These are phyloP conservation scores for Anastatus disparis DNA, from an alignment of 1,140 invertebrate genomes.

Conservation along the genomic window DNA sequence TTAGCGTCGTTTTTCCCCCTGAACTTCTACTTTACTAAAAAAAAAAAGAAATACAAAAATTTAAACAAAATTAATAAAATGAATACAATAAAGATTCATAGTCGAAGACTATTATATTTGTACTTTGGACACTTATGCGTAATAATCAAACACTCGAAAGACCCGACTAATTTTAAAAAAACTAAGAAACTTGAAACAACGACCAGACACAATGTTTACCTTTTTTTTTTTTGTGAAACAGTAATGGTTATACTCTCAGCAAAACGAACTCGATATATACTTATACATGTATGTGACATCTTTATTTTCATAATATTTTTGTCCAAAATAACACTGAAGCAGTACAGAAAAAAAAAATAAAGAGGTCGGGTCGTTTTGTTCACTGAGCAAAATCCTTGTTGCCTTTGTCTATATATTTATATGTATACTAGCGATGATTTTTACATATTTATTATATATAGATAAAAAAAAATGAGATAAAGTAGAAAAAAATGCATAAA, in stretches of 20 bases:
- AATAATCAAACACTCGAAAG: background rate
- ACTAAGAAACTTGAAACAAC: background rate
- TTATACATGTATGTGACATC: background rate
- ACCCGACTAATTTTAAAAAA: background rate
- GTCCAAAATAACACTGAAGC: background rate
- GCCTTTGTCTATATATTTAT: conserved; percentile 8
- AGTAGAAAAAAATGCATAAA: background rate
- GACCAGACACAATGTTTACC: background rate
- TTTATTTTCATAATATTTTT: conserved; percentile 35
- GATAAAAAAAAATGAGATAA: background rate
- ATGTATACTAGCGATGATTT: too few relatives aligned
- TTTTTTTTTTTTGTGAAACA: background rate
- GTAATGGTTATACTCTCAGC: background rate
- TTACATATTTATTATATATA: background rate
- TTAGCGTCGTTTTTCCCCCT: conserved; percentile 38
- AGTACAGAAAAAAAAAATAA: too few relatives aligned
- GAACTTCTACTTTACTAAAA: too few relatives aligned
- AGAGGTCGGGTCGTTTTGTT: conserved; percentile 37
- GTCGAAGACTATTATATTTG: background rate
- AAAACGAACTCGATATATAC: background rate
- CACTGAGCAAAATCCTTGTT: conserved; percentile 9
- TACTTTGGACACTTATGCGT: background rate
- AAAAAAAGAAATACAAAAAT: too few relatives aligned
- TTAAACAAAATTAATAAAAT: too few relatives aligned
- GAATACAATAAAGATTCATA: conserved; percentile 3